These are phyloP conservation scores for Adelosebastes latens DNA, from an alignment of 2,797 vertebrate species.

Conservation along the genomic window DNA sequence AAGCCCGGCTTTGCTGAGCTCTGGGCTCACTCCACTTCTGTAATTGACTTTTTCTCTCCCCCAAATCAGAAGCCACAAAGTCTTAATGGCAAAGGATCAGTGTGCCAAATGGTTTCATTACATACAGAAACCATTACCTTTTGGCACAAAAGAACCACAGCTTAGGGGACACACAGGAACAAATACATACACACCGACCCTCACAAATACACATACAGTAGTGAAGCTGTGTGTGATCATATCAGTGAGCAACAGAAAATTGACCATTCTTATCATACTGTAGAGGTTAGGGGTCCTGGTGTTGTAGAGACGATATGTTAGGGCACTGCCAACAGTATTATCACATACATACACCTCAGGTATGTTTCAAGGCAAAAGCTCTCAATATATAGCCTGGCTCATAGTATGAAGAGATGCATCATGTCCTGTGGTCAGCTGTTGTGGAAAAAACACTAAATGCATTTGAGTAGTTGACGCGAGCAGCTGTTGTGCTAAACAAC, in stretches of 20 bases:
- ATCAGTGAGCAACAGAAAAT: slow-evolving; percentile 34
- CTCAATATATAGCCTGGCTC: not conserved
- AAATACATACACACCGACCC: slow-evolving; percentile 23
- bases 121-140: slow-evolving; percentile 55
- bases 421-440: not conserved
- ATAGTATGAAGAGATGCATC: not conserved
- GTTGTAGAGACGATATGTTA: slow-evolving; percentile 1
- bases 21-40: slow-evolving; percentile 57
- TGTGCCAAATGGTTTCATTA: slow-evolving; percentile 73
- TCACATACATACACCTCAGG: not conserved
- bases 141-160: slow-evolving; percentile 10
- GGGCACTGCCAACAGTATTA: not conserved
- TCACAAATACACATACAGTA: slow-evolving; percentile 4
- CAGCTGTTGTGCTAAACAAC: slow-evolving; percentile 2
- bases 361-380: not conserved
- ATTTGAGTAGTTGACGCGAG: not conserved
- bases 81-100: slow-evolving; percentile 73
- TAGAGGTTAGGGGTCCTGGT: slow-evolving; percentile 3
- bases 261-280: slow-evolving; percentile 13
- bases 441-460: not conserved
- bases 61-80: slow-evolving; percentile 69
- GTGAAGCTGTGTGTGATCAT: slow-evolving; percentile 15
- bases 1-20: slow-evolving; percentile 68
- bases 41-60: slow-evolving; percentile 75
- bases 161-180: slow-evolving; percentile 15